phyloP scores from a whole-genome alignment of 2,888 invertebrate genomes.

The Rhabditoides inermis region DNA sequence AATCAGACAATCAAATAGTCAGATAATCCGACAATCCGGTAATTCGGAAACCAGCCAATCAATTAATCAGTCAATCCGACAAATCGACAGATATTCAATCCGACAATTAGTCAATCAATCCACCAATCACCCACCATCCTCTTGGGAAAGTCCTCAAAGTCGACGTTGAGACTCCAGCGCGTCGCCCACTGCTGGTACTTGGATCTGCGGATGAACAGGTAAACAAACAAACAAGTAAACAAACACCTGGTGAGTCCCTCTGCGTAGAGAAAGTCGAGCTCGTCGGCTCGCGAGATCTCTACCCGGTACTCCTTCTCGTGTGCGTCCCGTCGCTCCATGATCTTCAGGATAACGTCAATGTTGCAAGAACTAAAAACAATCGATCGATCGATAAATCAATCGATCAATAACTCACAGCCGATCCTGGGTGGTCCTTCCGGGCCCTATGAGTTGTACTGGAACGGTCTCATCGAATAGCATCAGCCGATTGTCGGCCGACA shows the following conservation, averaged over 20 bases:
- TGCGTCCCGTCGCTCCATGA: not conserved
- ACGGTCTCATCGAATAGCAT: not conserved
- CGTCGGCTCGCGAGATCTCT: not conserved
- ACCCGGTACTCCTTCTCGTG: not conserved
- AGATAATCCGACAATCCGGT: too few species aligned
- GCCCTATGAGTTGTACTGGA: not conserved
- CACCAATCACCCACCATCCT: constrained; percentile 3
- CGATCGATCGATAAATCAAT: too few species aligned
- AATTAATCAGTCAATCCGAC: too few species aligned
- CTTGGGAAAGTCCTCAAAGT: constrained; percentile 2
- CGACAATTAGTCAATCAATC: too few species aligned
- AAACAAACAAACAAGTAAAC: not conserved
- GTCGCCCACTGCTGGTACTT: not conserved
- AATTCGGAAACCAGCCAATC: too few species aligned
- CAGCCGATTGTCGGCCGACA: not conserved
- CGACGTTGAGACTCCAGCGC: not conserved
- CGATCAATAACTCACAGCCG: too few species aligned
- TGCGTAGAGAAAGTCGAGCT: constrained; percentile 3
- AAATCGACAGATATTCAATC: too few species aligned
- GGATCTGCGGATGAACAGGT: not conserved
- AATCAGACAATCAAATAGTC: too few species aligned
- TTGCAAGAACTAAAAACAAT: too few species aligned
- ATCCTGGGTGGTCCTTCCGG: too few species aligned
- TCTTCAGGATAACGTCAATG: too few species aligned
- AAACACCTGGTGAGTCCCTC: not conserved